Evolutionary conservation across 2,888 invertebrate species (phyloP).

Genomic region (Andrena marginata): DNA sequence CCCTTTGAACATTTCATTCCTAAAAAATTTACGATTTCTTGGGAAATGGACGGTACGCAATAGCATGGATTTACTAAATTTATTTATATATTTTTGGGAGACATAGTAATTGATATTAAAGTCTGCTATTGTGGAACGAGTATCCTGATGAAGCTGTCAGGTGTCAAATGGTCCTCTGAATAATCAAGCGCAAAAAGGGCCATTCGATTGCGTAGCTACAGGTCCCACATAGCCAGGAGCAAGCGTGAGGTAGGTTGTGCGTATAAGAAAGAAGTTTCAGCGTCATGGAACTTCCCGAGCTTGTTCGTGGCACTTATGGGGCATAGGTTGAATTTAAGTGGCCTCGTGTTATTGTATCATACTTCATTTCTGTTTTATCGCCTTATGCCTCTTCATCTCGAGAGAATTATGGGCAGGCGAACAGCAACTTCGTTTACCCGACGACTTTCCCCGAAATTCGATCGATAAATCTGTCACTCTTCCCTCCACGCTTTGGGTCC

Average conservation of each 20-base stretch:
- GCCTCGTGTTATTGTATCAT: constrained; percentile 46
- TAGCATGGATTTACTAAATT: neutral
- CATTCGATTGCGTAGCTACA: constrained; percentile 28
- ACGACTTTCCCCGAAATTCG: constrained; percentile 10
- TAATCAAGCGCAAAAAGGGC: neutral
- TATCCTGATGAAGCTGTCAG: neutral
- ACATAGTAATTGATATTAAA: neutral
- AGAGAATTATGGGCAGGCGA: constrained; percentile 14
- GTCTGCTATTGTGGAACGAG: neutral
- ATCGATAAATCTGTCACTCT: constrained; percentile 29
- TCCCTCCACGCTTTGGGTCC: neutral
- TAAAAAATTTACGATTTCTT: neutral
- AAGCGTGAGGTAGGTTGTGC: constrained; percentile 60
- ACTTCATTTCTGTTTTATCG: constrained; percentile 44
- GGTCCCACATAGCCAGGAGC: constrained; percentile 31
- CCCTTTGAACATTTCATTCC: neutral
- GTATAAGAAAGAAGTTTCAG: constrained; percentile 54
- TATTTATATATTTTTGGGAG: neutral
- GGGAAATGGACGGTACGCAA: neutral
- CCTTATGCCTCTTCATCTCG: constrained; percentile 47
- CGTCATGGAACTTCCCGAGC: constrained; percentile 34
- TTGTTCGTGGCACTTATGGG: constrained; percentile 48
- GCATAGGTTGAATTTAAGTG: constrained; percentile 56
- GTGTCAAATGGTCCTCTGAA: neutral
- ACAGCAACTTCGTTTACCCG: constrained; percentile 29